phyloP scores from a whole-genome alignment of 1,140 invertebrate species.

The Lucilia sericata region DNA sequence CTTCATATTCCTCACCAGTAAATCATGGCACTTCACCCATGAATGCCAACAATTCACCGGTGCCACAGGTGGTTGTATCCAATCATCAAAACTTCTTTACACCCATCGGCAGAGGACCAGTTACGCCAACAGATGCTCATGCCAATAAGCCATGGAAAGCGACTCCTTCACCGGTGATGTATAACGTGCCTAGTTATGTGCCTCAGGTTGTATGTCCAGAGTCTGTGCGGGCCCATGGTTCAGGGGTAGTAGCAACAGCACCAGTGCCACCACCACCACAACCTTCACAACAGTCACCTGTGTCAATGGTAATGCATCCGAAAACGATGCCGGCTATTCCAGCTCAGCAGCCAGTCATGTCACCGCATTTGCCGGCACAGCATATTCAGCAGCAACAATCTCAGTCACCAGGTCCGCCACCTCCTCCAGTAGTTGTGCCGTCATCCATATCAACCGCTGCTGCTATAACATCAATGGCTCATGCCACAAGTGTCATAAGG shows the following conservation, averaged over 20 bases:
- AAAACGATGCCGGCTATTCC: conserved; percentile 67
- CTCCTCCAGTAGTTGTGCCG: conserved; percentile 16
- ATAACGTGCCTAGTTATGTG: conserved; percentile 50
- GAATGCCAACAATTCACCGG: conserved; percentile 74
- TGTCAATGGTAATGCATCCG: conserved; percentile 67
- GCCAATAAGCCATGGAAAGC: conserved; percentile 60
- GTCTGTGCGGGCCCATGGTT: conserved; percentile 67
- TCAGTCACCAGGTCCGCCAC: conserved; percentile 52
- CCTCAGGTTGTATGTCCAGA: conserved; percentile 68
- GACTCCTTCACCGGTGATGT: conserved; percentile 65
- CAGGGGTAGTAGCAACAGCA: conserved; percentile 40
- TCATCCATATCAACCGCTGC: conserved; percentile 28
- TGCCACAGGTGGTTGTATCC: conserved; percentile 73
- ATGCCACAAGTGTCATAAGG: conserved; percentile 82
- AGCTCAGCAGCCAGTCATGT: conserved; percentile 24
- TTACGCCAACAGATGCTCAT: conserved; percentile 51
- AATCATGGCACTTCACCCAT: conserved; percentile 76
- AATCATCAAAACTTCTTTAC: conserved; percentile 85
- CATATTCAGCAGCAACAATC: conserved; percentile 27
- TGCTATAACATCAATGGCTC: conserved; percentile 66
- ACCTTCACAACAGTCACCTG: conserved; percentile 64
- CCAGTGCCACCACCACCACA: conserved; percentile 46
- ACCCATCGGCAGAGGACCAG: conserved; percentile 79
- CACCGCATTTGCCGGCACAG: conserved; percentile 44
- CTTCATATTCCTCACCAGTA: conserved; percentile 85